Percentiles rank a stretch among this genome's conserved stretches.
phyloP scores from a whole-genome alignment of 2,888 invertebrate genomes.

The Ophioninae sp. region DNA sequence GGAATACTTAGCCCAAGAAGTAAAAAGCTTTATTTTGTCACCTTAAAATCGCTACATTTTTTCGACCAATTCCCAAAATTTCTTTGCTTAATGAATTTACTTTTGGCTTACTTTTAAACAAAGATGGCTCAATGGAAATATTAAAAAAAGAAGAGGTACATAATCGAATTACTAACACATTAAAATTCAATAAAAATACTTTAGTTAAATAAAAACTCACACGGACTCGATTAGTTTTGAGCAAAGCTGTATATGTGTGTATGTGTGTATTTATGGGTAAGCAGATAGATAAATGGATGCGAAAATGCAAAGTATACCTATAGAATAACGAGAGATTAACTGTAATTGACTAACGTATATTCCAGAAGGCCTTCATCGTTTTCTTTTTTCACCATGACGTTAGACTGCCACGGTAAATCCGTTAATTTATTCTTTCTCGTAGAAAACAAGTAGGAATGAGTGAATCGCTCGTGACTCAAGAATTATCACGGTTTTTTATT shows the following conservation, averaged over 20 bases:
- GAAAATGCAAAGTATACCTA: constrained; percentile 22
- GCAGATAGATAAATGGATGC: not conserved
- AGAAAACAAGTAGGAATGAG: constrained; percentile 13
- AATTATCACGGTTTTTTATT: constrained; percentile 11
- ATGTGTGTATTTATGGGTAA: not conserved
- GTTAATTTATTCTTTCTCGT: constrained; percentile 48
- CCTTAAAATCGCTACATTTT: too few relatives aligned
- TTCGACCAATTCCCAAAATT: too few relatives aligned
- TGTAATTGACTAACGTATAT: constrained; percentile 48
- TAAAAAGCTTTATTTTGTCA: too few relatives aligned
- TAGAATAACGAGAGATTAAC: constrained; percentile 44
- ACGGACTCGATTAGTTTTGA: not conserved
- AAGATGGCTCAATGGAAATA: too few relatives aligned
- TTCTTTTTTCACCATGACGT: constrained; percentile 31
- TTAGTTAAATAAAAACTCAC: too few relatives aligned
- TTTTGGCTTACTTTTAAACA: too few relatives aligned
- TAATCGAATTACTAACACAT: too few relatives aligned
- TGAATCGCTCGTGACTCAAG: constrained; percentile 15
- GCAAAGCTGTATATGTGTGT: not conserved
- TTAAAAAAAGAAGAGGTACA: too few relatives aligned
- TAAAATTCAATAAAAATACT: too few relatives aligned
- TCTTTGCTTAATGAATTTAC: too few relatives aligned
- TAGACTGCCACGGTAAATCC: constrained; percentile 18
- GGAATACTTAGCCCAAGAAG: too few relatives aligned
- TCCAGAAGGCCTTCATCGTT: constrained; percentile 44